Evolutionary conservation across 2,113 vertebrate genomes (phyloP), one percentile per base, ranked within the genome.

Genomic region (Mastomys natalensis): DNA sequence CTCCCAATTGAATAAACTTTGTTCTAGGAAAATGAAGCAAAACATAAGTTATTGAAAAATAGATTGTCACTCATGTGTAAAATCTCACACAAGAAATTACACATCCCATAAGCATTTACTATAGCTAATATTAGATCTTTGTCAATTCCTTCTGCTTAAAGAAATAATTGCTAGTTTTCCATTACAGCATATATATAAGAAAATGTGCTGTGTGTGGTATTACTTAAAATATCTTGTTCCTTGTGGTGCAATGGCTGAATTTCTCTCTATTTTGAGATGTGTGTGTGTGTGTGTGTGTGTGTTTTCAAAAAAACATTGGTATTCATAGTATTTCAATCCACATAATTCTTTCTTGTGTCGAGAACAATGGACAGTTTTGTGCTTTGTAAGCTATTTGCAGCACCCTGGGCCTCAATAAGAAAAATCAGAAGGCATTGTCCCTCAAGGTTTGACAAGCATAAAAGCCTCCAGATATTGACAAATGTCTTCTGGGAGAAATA

Each of bases 341-440:
- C 15, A 55, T 45, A 40, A 89, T 60, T 62, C 37, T 29, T 88
- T 37, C 19, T 1, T 77, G 9, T 84, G 11, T 29, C 3, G 12
- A 81, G 43, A 17, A 37, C 31, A 29, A 37, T 29, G 7, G 24
- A 2, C 16, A 37, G 3, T 68, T 60, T 45, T 90, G 22, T 55
- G 40, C 45, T 37, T 5, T 31, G 40, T 45, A 48, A 2, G 7
- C 21, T 89, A 45, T n/a, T 82, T 1, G 53, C 21, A 84, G 7
- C 1, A 48, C 17, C 3, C 7, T 43, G 34, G 1, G 1, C 2
- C 40, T 17, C 37, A 26, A 8, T 53, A 37, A 3, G 19, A 64
- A 37, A 89, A 15, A 37, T 8, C 5, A 43, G 17, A n/a, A 60
- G 5, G 4, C 34, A 82, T 37, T 10, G 1, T 96, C 21, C 5